Evolutionary conservation across 1,140 invertebrate genomes (phyloP).

Genomic region (Pseudachorutes palmiensis): DNA sequence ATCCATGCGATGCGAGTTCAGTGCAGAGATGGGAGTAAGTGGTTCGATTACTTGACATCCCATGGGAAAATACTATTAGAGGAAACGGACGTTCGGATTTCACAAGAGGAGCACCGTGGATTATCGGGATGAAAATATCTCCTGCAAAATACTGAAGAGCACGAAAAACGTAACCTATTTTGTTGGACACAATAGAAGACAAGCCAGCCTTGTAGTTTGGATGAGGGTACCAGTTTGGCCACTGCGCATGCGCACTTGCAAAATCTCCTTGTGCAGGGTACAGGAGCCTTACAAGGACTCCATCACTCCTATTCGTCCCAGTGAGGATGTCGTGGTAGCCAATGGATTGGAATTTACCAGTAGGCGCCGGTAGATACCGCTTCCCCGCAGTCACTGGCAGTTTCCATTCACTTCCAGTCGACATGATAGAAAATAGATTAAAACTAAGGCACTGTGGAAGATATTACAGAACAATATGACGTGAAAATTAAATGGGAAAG

Average conservation of each 20-base stretch:
- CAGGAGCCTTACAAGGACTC: background rate
- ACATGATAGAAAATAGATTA: background rate
- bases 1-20: constrained; percentile 58
- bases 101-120: background rate
- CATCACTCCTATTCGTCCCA: background rate
- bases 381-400: background rate
- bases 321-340: background rate
- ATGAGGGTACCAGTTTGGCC: background rate
- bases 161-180: background rate
- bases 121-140: background rate
- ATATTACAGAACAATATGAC: background rate
- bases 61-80: constrained; percentile 59
- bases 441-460: background rate
- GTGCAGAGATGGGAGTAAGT: constrained; percentile 53
- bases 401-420: background rate
- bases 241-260: background rate
- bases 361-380: background rate
- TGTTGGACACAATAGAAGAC: background rate
- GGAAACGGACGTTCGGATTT: constrained; percentile 42
- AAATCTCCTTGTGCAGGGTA: background rate
- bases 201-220: background rate
- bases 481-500: too few species aligned
- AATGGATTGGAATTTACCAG: background rate
- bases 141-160: background rate
- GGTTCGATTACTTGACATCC: constrained; percentile 54